Conservation (phyloP, 2,888 invertebrate species). For the Epiblema foenella region DNA sequence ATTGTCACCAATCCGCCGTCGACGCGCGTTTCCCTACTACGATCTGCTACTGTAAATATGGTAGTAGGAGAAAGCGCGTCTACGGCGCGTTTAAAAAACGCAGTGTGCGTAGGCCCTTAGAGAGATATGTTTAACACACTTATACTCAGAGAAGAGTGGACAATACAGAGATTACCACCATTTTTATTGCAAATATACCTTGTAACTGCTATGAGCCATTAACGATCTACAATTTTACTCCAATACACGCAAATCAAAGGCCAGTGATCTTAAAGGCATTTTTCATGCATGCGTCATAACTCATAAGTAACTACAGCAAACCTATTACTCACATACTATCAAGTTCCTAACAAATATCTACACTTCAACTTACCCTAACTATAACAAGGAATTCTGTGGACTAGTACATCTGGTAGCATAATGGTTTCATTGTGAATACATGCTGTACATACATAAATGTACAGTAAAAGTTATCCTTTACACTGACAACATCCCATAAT, state of each 20-base stretch:
- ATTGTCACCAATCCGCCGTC: no score
- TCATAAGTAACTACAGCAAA: conserved; percentile 6
- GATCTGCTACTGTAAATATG: no score
- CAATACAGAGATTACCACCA: no score
- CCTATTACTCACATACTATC: conserved; percentile 1
- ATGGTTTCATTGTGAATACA: background rate
- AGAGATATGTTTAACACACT: no score
- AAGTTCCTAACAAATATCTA: background rate
- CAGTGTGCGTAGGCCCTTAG: no score
- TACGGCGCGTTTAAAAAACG: no score
- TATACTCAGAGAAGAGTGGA: no score
- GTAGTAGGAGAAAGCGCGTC: no score
- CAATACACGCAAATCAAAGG: conserved; percentile 5
- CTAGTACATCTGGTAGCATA: no score
- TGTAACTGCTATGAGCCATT: no score
- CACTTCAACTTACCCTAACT: background rate
- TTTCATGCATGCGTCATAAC: conserved; percentile 11
- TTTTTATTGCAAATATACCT: no score
- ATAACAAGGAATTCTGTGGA: background rate
- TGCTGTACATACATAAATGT: background rate
- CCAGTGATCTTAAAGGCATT: conserved; percentile 14
- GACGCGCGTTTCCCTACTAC: no score
- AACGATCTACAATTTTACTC: background rate
- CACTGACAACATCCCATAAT: background rate
- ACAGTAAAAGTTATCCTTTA: background rate